Conservation (phyloP, 2,888 invertebrate species). For the Drosophila birchii region DNA sequence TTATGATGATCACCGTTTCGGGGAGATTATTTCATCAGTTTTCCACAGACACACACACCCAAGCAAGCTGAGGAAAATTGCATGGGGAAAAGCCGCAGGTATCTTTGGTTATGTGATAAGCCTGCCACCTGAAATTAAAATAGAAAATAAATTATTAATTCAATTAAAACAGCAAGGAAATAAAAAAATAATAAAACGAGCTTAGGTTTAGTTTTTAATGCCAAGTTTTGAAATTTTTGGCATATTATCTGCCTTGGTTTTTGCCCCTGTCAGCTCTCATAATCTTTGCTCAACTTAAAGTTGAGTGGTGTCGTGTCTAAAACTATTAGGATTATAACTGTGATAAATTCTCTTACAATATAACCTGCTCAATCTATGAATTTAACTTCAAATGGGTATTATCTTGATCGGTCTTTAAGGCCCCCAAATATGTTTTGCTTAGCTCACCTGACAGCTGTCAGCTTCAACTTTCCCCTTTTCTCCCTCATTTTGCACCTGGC, state of each 20-base stretch:
- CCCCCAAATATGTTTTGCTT: conserved; percentile 25
- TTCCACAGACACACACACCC: not conserved
- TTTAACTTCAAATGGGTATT: conserved; percentile 1
- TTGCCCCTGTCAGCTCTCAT: not conserved
- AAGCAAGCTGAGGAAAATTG: conserved; percentile 2
- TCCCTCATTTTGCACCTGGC: conserved; percentile 14
- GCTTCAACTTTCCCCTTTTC: conserved; percentile 20
- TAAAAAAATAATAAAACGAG: too few relatives aligned
- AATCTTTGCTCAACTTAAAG: not conserved
- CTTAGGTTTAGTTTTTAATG: not conserved
- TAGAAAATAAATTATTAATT: not conserved
- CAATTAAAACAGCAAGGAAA: not conserved
- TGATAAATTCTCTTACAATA: not conserved
- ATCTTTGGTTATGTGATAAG: conserved; percentile 9
- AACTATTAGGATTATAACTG: not conserved
- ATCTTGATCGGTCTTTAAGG: conserved; percentile 28
- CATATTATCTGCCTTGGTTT: not conserved
- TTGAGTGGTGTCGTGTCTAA: not conserved
- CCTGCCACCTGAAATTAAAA: not conserved
- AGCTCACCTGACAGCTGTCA: conserved; percentile 37
- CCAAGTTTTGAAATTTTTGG: not conserved
- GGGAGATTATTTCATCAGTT: conserved; percentile 20
- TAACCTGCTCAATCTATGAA: not conserved
- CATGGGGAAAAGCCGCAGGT: conserved; percentile 1
- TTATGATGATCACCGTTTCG: not conserved